A percentile compares a stretch with the other conserved stretches of the same genome.
Evolutionary conservation across 2,888 invertebrate genomes (phyloP).

Genomic region (Oligia latruncula): DNA sequence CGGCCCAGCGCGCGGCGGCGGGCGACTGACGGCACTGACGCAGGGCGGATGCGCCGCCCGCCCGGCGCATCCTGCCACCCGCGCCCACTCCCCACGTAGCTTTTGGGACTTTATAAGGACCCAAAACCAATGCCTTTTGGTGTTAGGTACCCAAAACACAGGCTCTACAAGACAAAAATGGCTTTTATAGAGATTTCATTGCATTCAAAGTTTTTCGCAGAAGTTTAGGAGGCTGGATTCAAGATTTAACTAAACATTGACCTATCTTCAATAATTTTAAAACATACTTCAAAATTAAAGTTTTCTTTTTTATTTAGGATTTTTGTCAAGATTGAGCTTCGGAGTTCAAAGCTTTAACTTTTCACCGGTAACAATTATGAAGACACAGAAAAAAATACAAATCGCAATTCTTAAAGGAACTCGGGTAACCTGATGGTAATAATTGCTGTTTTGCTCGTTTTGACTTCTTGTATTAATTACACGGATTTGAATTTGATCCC

Average conservation of each 20-base stretch:
- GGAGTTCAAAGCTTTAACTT: not conserved
- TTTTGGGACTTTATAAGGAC: slow-evolving; percentile 67
- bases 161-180: not conserved
- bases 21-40: slow-evolving; percentile 86
- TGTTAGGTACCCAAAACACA: slow-evolving; percentile 17
- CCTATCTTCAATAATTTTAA: not conserved
- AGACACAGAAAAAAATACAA: not conserved
- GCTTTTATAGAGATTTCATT: not conserved
- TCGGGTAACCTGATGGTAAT: not conserved
- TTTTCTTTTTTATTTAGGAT: not conserved
- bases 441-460: not conserved
- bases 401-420: not conserved
- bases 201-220: not conserved
- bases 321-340: no score
- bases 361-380: not conserved
- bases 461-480: slow-evolving; percentile 1
- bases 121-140: slow-evolving; percentile 47
- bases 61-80: slow-evolving; percentile 86
- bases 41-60: slow-evolving; percentile 89
- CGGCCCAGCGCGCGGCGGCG: slow-evolving; percentile 88
- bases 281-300: not conserved
- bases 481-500: not conserved
- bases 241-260: not conserved
- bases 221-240: not conserved
- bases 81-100: slow-evolving; percentile 71